phyloP scores from a whole-genome alignment of 2,888 invertebrate genomes.

The Keiferia lycopersicella region DNA sequence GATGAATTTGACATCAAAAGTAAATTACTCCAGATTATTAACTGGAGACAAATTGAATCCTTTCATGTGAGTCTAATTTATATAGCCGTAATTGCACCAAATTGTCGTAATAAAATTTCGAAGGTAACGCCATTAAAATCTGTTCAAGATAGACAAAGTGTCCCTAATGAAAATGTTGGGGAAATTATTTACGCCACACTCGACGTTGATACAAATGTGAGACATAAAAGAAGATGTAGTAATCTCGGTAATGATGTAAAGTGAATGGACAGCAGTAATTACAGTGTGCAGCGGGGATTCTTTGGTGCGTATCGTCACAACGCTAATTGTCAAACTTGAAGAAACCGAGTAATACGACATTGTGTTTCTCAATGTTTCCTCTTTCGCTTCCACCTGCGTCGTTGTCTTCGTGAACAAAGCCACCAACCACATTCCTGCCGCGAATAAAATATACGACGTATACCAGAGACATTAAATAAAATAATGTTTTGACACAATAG shows the following conservation, averaged over 20 bases:
- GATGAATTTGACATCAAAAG: conserved; percentile 18
- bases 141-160: conserved; percentile 65
- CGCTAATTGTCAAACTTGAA: conserved; percentile 62
- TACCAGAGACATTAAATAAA: conserved; percentile 50
- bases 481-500: conserved; percentile 67
- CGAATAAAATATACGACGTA: conserved; percentile 30
- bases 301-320: conserved; percentile 71
- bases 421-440: conserved; percentile 38
- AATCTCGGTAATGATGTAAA: conserved; percentile 74
- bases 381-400: conserved; percentile 27
- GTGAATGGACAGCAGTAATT: conserved; percentile 77
- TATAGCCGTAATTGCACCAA: conserved; percentile 57
- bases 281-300: conserved; percentile 60
- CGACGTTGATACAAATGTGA: conserved; percentile 61
- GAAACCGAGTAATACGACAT: conserved; percentile 42
- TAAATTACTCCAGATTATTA: conserved; percentile 20
- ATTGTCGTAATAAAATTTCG: conserved; percentile 65
- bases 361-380: conserved; percentile 42
- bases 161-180: conserved; percentile 68
- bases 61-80: conserved; percentile 45
- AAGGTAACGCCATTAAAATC: conserved; percentile 67
- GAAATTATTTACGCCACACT: conserved; percentile 78
- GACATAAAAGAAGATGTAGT: conserved; percentile 72
- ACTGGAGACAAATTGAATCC: conserved; percentile 33
- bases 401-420: conserved; percentile 30